Percentiles rank a stretch among this genome's conserved stretches.
Evolutionary conservation across 2,113 vertebrate species (phyloP).

Genomic region (Octodon degus): DNA sequence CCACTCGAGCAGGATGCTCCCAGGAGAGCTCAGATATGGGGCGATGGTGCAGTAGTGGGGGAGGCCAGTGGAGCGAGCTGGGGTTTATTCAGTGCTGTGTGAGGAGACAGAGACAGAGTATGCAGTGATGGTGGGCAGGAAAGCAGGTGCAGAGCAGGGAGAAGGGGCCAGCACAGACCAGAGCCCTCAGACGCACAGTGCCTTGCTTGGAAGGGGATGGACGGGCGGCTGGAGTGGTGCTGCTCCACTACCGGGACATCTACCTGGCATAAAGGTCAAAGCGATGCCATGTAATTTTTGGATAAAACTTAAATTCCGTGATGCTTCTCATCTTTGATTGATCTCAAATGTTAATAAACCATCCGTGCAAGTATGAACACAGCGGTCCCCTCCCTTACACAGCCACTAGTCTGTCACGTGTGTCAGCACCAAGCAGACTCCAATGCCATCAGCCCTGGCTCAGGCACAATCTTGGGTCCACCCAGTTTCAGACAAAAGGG

Average conservation of each 20-base stretch:
- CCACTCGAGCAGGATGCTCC: background rate
- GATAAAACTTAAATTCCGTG: background rate
- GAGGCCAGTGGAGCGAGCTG: background rate
- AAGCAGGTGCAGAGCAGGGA: background rate
- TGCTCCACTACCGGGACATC: background rate
- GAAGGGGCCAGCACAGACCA: background rate
- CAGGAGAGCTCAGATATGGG: accelerated
- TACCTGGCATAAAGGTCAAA: background rate
- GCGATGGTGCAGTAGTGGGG: background rate
- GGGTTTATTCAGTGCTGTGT: background rate
- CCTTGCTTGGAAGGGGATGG: background rate
- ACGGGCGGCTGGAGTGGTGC: background rate
- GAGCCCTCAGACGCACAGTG: background rate
- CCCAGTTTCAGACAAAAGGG: background rate
- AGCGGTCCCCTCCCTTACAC: no score
- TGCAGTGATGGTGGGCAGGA: background rate
- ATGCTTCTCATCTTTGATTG: background rate
- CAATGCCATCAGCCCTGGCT: background rate
- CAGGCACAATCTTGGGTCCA: background rate
- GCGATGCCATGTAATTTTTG: background rate
- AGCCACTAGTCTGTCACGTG: accelerated
- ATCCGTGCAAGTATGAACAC: background rate
- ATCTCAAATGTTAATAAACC: background rate
- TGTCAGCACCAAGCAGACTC: background rate
- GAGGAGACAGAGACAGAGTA: background rate